Conservation (phyloP, 1,140 invertebrate genomes). For the honey bee (Apis mellifera) region DNA sequence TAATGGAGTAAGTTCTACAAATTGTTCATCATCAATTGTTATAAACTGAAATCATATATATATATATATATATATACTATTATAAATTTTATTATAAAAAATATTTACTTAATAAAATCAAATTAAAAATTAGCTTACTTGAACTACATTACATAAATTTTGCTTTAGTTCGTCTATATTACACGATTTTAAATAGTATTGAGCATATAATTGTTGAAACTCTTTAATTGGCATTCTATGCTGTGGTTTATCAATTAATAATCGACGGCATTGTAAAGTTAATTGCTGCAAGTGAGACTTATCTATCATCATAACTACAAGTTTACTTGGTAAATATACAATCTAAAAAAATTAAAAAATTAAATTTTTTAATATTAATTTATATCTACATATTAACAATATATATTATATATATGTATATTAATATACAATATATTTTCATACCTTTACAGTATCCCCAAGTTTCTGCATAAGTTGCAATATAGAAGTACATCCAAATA, state of each 20-base stretch:
- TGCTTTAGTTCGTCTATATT: slow-evolving; percentile 80
- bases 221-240: slow-evolving; percentile 80
- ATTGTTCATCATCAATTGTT: slow-evolving; percentile 71
- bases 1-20: slow-evolving; percentile 82
- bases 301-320: slow-evolving; percentile 76
- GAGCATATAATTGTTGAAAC: slow-evolving; percentile 79
- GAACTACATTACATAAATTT: slow-evolving; percentile 80
- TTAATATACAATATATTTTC: neutral
- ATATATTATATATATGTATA: neutral
- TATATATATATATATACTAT: slow-evolving; percentile 59
- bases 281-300: slow-evolving; percentile 78
- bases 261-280: slow-evolving; percentile 81
- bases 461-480: slow-evolving; percentile 82
- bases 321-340: slow-evolving; percentile 70
- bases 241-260: slow-evolving; percentile 83
- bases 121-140: slow-evolving; percentile 71
- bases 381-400: neutral
- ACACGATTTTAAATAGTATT: slow-evolving; percentile 79
- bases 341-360: slow-evolving; percentile 60
- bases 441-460: slow-evolving; percentile 80
- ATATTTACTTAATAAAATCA: neutral
- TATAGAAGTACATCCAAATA: slow-evolving; percentile 82
- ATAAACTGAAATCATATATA: slow-evolving; percentile 68
- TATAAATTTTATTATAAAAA: slow-evolving; percentile 4
- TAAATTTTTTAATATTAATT: neutral